phyloP scores from a whole-genome alignment of 2,113 vertebrate species.

The Tachysurus fulvidraco region DNA sequence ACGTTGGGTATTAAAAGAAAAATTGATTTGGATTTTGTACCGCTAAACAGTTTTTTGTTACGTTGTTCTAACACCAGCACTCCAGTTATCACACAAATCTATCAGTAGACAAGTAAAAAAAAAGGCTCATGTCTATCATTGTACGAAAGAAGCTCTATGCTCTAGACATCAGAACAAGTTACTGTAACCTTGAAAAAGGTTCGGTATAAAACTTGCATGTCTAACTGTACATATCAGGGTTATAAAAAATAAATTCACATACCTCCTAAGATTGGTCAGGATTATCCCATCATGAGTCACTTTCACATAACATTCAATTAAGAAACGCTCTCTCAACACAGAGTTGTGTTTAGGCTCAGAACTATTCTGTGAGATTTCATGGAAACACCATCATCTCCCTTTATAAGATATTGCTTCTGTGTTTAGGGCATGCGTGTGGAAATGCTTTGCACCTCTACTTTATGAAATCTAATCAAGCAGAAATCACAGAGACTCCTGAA shows the following conservation, averaged over 20 bases:
- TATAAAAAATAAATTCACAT: neutral
- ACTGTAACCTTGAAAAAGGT: neutral
- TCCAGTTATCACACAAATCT: neutral
- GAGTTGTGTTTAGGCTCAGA: neutral
- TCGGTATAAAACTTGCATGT: neutral
- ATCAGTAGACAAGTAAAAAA: neutral
- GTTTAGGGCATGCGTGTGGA: neutral
- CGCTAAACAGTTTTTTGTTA: neutral
- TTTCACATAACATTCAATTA: neutral
- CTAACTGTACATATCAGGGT: neutral
- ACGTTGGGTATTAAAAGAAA: neutral
- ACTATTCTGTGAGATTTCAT: neutral
- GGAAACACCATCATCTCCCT: neutral
- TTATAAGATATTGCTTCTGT: conserved; percentile 22
- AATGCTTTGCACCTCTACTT: conserved; percentile 10
- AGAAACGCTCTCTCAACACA: neutral
- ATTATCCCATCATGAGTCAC: neutral
- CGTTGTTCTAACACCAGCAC: neutral
- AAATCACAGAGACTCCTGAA: conserved; percentile 30
- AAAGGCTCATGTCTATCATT: neutral
- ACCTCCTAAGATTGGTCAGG: neutral
- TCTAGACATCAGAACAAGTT: neutral
- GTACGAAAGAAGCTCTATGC: neutral
- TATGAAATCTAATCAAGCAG: conserved; percentile 31
- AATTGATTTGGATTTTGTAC: neutral